Percentiles rank a stretch among this genome's conserved stretches.
Evolutionary conservation across 2,797 vertebrate species (phyloP).

Genomic region (Pempheris klunzingeri): DNA sequence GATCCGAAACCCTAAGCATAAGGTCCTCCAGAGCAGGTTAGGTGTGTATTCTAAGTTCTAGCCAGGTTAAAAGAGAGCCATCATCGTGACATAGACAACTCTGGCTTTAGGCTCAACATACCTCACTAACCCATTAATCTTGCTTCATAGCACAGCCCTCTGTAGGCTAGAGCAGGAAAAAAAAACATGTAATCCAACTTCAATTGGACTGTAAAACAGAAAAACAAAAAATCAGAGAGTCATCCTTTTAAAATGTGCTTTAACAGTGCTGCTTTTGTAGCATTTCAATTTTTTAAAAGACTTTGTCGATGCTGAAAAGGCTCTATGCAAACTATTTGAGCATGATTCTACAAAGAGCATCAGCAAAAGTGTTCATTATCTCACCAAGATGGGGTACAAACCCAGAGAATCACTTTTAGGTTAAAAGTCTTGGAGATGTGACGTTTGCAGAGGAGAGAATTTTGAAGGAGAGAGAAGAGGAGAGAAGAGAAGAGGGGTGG

Average conservation of each 20-base stretch:
- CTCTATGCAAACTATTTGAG: slow-evolving; percentile 30
- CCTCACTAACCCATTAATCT: too few species aligned
- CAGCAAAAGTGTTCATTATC: slow-evolving; percentile 61
- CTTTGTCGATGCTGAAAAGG: slow-evolving; percentile 23
- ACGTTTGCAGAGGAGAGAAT: slow-evolving; percentile 47
- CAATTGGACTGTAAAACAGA: slow-evolving; percentile 10
- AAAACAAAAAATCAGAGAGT: slow-evolving; percentile 24
- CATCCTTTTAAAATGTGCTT: slow-evolving; percentile 19
- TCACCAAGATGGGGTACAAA: slow-evolving; percentile 41
- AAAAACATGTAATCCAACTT: slow-evolving; percentile 3
- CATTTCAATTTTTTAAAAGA: slow-evolving; percentile 36
- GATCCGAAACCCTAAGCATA: too few species aligned
- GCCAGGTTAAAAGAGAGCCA: too few species aligned
- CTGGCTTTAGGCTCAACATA: too few species aligned
- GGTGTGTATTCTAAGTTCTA: too few species aligned
- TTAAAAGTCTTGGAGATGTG: slow-evolving; percentile 42
- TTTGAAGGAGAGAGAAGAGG: slow-evolving; percentile 38
- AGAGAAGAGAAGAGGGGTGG: slow-evolving; percentile 33
- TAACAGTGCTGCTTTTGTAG: slow-evolving; percentile 16
- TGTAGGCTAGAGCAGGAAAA: not conserved
- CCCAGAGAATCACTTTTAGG: slow-evolving; percentile 41
- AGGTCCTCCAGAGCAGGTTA: too few species aligned
- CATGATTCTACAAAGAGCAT: slow-evolving; percentile 48
- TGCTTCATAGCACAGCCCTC: too few species aligned
- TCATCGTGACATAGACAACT: too few species aligned